Evolutionary conservation across 1,140 invertebrate species (phyloP).

Genomic region (Panagrolaimus sp.): DNA sequence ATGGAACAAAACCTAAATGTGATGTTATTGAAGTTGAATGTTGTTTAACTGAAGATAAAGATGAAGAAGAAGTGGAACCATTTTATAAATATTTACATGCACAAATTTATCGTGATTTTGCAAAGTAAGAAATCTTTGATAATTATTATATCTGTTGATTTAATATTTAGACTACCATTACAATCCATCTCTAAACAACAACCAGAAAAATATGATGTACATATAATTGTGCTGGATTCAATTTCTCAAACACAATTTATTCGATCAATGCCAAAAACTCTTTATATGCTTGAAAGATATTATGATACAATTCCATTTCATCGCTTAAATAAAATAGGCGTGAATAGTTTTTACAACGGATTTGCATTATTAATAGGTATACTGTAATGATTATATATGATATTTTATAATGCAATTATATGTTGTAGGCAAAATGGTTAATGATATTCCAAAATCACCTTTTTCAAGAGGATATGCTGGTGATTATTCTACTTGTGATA

Average conservation of each 20-base stretch:
- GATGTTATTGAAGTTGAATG: too few relatives aligned
- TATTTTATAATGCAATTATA: background rate
- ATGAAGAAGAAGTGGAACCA: too few relatives aligned
- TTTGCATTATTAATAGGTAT: conserved; percentile 8
- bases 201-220: background rate
- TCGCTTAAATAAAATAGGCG: conserved; percentile 8
- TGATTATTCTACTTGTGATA: too few relatives aligned
- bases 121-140: too few relatives aligned
- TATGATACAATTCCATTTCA: background rate
- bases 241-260: conserved; percentile 8
- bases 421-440: background rate
- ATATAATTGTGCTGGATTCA: conserved; percentile 15
- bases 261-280: conserved; percentile 14
- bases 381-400: background rate
- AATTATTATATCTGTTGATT: too few relatives aligned
- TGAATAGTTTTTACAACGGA: background rate
- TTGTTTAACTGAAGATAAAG: background rate
- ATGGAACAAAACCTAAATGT: too few relatives aligned
- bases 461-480: background rate
- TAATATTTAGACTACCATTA: too few relatives aligned
- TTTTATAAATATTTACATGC: too few relatives aligned
- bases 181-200: background rate
- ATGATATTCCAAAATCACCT: background rate
- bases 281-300: background rate
- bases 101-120: too few relatives aligned